Conservation (phyloP, 2,797 vertebrate genomes). For the Aulostomus chinensis region DNA sequence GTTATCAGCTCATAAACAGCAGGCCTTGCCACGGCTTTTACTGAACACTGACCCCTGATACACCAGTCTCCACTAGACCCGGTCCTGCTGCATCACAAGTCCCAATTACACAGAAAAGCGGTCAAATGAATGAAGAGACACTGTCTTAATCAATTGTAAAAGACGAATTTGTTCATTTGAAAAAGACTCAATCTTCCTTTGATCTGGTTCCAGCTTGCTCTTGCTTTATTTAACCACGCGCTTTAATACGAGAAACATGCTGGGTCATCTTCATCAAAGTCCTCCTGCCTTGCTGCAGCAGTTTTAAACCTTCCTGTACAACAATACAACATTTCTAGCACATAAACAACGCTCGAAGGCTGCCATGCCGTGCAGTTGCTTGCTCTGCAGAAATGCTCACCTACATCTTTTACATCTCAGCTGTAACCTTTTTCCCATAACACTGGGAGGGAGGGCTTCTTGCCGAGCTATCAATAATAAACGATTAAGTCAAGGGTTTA, state of each 20-base stretch:
- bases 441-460: slow-evolving; percentile 34
- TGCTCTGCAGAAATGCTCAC: slow-evolving; percentile 29
- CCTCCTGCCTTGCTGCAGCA: neutral
- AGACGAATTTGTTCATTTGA: neutral
- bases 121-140: neutral
- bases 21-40: slow-evolving; percentile 12
- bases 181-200: neutral
- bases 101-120: slow-evolving; percentile 4
- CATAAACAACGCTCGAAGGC: neutral
- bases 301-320: slow-evolving; percentile 3
- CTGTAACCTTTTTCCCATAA: slow-evolving; percentile 43
- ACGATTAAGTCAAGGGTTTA: slow-evolving; percentile 57
- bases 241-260: neutral
- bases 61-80: neutral
- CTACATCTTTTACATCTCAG: slow-evolving; percentile 50
- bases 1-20: slow-evolving; percentile 44
- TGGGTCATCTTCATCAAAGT: neutral
- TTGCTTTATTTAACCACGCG: neutral
- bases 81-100: neutral
- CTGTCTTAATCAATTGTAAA: neutral
- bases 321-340: too few relatives aligned
- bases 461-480: slow-evolving; percentile 68
- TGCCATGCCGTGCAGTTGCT: neutral
- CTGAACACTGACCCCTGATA: slow-evolving; percentile 12
- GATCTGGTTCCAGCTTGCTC: neutral